These are phyloP conservation scores for Symphodus melops DNA, from an alignment of 2,113 vertebrate species.

Conservation along the genomic window DNA sequence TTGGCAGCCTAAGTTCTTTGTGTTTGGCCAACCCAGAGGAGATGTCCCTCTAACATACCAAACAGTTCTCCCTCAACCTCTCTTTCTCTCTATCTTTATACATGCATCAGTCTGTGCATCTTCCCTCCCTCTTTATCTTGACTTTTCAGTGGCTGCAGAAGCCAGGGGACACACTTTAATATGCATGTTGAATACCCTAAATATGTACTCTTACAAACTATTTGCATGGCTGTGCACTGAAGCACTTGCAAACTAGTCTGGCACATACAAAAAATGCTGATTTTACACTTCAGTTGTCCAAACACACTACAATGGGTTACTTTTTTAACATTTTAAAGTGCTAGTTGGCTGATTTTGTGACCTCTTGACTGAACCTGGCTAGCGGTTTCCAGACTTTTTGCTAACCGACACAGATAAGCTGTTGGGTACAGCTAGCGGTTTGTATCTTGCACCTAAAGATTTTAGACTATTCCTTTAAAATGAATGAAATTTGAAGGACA, in stretches of 20 bases:
- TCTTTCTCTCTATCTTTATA: constrained; percentile 3
- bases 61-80: neutral
- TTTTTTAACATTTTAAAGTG: neutral
- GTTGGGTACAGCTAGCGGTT: neutral
- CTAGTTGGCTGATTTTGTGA: neutral
- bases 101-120: constrained; percentile 11
- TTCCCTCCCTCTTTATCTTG: constrained; percentile 10
- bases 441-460: neutral
- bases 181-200: neutral
- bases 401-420: neutral
- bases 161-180: neutral
- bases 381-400: too few relatives aligned
- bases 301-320: neutral
- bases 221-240: neutral
- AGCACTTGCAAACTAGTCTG: neutral
- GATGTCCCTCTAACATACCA: constrained; percentile 54
- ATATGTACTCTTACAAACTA: neutral
- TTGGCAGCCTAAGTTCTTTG: constrained; percentile 47
- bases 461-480: neutral
- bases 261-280: neutral
- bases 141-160: constrained; percentile 1
- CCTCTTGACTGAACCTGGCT: neutral
- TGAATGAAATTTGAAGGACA: too few relatives aligned
- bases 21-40: constrained; percentile 50
- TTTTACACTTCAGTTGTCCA: neutral